Percentiles rank a stretch among this genome's conserved stretches.
Conservation (phyloP, 2,888 invertebrate species). For the Vanessa cardui region DNA sequence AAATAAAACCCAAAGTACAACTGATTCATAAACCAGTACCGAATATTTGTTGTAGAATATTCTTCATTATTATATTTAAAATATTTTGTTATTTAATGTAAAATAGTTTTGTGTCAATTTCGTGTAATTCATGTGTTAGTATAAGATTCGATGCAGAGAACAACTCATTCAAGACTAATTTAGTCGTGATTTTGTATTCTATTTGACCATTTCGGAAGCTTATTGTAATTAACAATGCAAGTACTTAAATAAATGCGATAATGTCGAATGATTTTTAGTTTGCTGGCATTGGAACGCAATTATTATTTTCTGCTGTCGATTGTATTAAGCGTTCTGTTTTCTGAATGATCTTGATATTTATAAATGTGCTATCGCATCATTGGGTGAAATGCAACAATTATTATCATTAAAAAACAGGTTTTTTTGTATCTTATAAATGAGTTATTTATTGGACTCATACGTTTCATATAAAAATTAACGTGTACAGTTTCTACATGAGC, state of each 20-base stretch:
- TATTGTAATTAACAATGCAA: conserved; percentile 42
- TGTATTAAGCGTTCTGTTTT: conserved; percentile 43
- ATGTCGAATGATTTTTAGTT: conserved; percentile 33
- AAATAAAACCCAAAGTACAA: conserved; percentile 61
- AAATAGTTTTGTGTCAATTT: conserved; percentile 63
- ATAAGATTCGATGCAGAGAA: conserved; percentile 24
- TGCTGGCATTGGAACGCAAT: conserved; percentile 22
- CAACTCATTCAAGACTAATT: conserved; percentile 31
- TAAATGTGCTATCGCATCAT: too few species aligned
- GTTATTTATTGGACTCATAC: too few species aligned
- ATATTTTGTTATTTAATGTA: conserved; percentile 36
- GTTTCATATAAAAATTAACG: conserved; percentile 11
- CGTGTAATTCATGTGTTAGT: conserved; percentile 47
- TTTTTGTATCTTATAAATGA: too few species aligned
- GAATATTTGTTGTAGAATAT: conserved; percentile 79
- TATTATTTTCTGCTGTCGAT: conserved; percentile 34
- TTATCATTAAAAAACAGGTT: conserved; percentile 4
- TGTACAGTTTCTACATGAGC: conserved; percentile 28
- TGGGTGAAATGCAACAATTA: conserved; percentile 6
- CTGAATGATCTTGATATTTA: background rate
- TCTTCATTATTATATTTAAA: conserved; percentile 56
- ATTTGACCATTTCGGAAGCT: conserved; percentile 16
- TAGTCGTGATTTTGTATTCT: conserved; percentile 30
- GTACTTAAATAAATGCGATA: conserved; percentile 46
- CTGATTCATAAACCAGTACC: conserved; percentile 57